Base-by-base conservation (phyloP, 2,113 vertebrate genomes). In the Paratilapia polleni region DNA sequence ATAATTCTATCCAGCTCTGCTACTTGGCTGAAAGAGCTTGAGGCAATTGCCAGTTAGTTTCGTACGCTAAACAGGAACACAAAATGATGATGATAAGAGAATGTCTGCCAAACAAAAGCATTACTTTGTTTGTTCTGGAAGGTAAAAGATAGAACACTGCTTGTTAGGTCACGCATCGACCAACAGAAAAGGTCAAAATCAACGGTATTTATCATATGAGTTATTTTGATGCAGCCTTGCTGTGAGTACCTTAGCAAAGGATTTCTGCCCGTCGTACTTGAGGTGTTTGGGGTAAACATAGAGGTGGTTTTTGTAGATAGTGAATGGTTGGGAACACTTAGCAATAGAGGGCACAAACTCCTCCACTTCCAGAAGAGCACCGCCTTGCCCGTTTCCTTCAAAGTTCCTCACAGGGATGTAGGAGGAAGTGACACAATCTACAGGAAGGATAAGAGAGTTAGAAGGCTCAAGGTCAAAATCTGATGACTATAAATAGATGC, bases 261-360 rank as follows among this genome's bases (percentile, higher is more conserved):
- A 94, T 88, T 99, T 99, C 81, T 99, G 98, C 88, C 97, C 96
- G 85, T 99, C 98, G 1, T 98, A 99, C 91, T 99, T 99, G 92
- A 99, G 97, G 92, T 96, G 94, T 80, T 96, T 98, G 1, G 98
- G 98, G 91, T 99, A 99, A 83, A 99, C 97, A 10, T 99, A 99
- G 62, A 99, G 97, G 90, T 99, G 98, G 91, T 99, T 99, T 92
- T 97, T 99, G 92, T 99, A 99, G 94, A 97, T 96, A 54, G 98
- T 99, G 86, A 98, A 98, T 26, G 98, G 98, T 63, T 99, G 98
- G 41, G 98, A 98, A 80, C 97, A 97, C 92, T 96, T 99, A 28
- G 98, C 97, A 83, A 98, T 97, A 90, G 95, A 98, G 34, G 98
- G 98, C 49, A 98, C 97, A 92, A 99, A 99, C 87, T 99, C 98